A percentile compares a stretch with the other conserved stretches of the same genome.
These are phyloP conservation scores for Willowsia nigromaculata DNA, from an alignment of 2,888 invertebrate genomes.

Conservation along the genomic window DNA sequence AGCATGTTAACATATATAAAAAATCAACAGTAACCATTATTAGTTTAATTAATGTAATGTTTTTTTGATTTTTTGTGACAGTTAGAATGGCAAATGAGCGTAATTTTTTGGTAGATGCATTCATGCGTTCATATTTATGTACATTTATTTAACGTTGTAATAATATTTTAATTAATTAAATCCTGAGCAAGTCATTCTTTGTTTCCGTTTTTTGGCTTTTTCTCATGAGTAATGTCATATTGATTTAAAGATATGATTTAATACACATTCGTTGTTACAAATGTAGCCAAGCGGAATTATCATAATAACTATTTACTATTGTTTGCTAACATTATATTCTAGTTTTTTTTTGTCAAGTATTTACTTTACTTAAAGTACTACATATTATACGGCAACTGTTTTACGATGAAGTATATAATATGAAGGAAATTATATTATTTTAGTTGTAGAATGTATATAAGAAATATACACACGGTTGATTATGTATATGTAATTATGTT, in stretches of 20 bases:
- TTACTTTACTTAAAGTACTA: constrained; percentile 51
- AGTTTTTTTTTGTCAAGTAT: constrained; percentile 55
- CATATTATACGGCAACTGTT: constrained; percentile 37
- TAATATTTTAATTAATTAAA: constrained; percentile 39
- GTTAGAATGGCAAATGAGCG: constrained; percentile 32
- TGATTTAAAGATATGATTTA: constrained; percentile 1
- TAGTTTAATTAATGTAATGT: not conserved
- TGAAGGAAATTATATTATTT: constrained; percentile 33
- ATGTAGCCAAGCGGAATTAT: not conserved
- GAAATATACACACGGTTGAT: constrained; percentile 31
- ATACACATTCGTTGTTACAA: constrained; percentile 14
- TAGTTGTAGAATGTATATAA: constrained; percentile 45
- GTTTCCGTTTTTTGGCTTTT: constrained; percentile 42
- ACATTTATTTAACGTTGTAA: constrained; percentile 32
- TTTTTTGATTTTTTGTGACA: constrained; percentile 34
- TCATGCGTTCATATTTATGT: constrained; percentile 14
- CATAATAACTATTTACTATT: constrained; percentile 34
- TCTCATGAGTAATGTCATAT: constrained; percentile 29
- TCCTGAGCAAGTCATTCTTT: constrained; percentile 58
- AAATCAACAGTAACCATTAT: not conserved
- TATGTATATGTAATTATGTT: constrained; percentile 29
- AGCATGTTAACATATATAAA: not conserved
- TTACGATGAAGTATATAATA: constrained; percentile 28
- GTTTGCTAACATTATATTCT: constrained; percentile 63
- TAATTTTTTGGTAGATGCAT: constrained; percentile 16